Base-by-base conservation (phyloP, 37 sponge, comb jelly and placozoan species). In the Amphimedon queenslandica region DNA sequence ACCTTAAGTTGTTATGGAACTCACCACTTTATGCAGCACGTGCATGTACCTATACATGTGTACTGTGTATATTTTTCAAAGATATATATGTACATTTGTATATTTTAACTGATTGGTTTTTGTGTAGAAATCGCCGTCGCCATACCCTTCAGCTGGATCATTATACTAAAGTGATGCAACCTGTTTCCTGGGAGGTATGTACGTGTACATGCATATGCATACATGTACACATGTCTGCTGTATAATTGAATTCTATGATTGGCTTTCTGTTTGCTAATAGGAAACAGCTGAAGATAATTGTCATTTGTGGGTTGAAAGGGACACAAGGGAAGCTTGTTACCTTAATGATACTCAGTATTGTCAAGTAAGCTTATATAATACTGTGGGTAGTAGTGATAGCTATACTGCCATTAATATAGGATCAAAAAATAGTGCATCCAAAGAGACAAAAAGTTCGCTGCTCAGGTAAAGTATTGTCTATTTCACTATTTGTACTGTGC, bases 291-390 rank as follows among this genome's bases (percentile, higher is more conserved):
- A 74, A 1, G 57, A 67, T 10, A 64, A 74, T 32, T 18, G 42
- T 8, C 91, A 90, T 65, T 24, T 85, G 1, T 90, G 86, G 82
- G 37, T 63, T 24, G 72, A 71, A 30, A 39, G 55, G 3, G 87
- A 82, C 75, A 41, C 85, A n/a, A 77, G 82, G 4, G 91, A 90
- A 41, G 80, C 82, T 4, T 90, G 91, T 70, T 37, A 85, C 56
- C 47, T 85, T 35, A 64, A 51, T 20, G 91, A 90, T 16, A 58
- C 82, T 6, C 71, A 70, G 51, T 64, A 63, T 33, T 84, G 86
- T 73, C 77, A 77, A 70, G 84, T 89, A 66, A 4, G 70, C 18
- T 2, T 35, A 2, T 77, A 39, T n/a, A n/a, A n/a, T n/a, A n/a
- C n/a, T n/a, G n/a, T n/a, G n/a, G n/a, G n/a, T n/a, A n/a, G n/a